Base-by-base conservation (phyloP, 1,140 invertebrate species). In the Ceratina japonica region DNA sequence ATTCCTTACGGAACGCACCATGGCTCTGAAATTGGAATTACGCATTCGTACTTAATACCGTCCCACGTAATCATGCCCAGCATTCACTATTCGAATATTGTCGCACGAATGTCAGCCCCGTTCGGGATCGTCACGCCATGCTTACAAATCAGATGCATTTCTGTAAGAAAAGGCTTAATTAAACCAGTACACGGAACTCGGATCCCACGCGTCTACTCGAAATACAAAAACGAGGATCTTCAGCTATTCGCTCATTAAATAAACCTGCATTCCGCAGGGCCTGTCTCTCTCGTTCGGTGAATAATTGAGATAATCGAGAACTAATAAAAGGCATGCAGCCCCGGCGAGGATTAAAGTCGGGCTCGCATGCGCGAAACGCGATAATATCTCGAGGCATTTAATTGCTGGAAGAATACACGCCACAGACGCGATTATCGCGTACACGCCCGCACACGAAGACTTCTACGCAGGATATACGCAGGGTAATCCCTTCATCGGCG, bases 401-500 rank as follows among this genome's bases (percentile, higher is more conserved):
- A 62, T 78, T 72, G 66, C 59, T 63, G 68, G 24, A 78, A 78
- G 51, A 63, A n/a, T 24, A 59, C 64, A 24, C 20, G 15, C 63
- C 54, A 20, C 37, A 20, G 59, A 71, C 61, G 49, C 54, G 37
- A 65, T 51, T 37, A 16, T 27, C 49, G 51, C 51, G 52, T 52
- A 52, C 44, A 81, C 77, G 31, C 58, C 37, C 79, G 72, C 80
- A 59, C 24, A 66, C 44, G 52, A 75, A 66, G 61, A 74, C 72
- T 75, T 68, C 56, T 58, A 81, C 56, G 58, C 79, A 80, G 77
- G 83, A 76, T 85, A 79, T 72, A 84, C 83, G 83, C 83, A 79
- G 78, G 68, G 75, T 86, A 85, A 86, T 86, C 81, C 81, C 81
- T 86, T 86, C 85, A 86, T 86, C 85, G 84, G 71, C 78, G 74